Base-by-base conservation (phyloP, 2,797 vertebrate genomes). In the Pangasius larnaudii region DNA sequence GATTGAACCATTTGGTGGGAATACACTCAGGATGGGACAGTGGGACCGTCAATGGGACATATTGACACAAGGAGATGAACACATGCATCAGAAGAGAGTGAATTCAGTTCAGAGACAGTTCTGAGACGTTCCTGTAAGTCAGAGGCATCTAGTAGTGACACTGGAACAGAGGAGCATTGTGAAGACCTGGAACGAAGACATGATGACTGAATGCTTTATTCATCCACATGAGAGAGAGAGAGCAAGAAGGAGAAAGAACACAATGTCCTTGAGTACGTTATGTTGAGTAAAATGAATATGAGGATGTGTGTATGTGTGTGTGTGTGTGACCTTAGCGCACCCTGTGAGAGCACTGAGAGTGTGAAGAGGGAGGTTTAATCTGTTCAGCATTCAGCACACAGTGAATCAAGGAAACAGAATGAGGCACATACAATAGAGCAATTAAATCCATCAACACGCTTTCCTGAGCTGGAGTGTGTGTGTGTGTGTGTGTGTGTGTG, bases 351-450 rank as follows among this genome's bases (percentile, higher is more conserved):
- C 53, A 46, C 27, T 49, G 1, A 67, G 46, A 59, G 69, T 85
- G 84, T 85, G 51, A 63, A 77, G 9, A 30, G 36, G 56, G 59
- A 63, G 10, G 72, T 77, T 86, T 30, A 77, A 61, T 77, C 19
- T 61, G 85, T 49, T 61, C 39, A 86, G 2, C 85, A 61, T 75
- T 75, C 56, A 61, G 9, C 85, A 77, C 58, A 18, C 1, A 30
- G 39, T 30, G 10, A 19, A 69, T 81, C 33, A 61, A 87, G 87
- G 74, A 88, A 88, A 85, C n/a, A 79, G 49, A 85, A 69, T 46
- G 49, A 88, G 83, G 58, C 53, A 71, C 30, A 51, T 56, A 88
- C 87, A 88, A 88, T 88, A 72, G 83, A 71, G 7, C 51, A 59
- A 2, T 71, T 79, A 85, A 79, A 85, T 88, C 87, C 61, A 80